Evolutionary conservation across 2,888 invertebrate species (phyloP).

Genomic region (Zygogramma bicolorata): DNA sequence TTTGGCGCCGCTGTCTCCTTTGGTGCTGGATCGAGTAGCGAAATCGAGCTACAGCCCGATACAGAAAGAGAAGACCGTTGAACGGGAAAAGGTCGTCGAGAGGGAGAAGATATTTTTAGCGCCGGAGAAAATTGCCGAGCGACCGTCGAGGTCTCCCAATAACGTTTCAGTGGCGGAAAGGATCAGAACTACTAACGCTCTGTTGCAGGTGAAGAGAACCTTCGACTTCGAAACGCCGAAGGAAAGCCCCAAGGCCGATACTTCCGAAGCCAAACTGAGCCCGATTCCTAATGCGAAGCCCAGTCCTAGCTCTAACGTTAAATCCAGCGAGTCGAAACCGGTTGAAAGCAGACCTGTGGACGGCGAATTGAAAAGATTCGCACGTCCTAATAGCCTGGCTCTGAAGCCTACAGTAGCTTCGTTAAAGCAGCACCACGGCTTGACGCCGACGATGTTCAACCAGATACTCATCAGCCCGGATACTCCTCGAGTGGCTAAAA

Average conservation of each 20-base stretch:
- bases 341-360: conserved; percentile 28
- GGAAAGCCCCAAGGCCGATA: conserved; percentile 24
- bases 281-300: conserved; percentile 1
- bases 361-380: conserved; percentile 74
- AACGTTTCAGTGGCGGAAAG: neutral
- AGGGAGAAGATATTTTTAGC: conserved; percentile 20
- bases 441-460: conserved; percentile 85
- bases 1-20: conserved; percentile 34
- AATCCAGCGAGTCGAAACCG: conserved; percentile 12
- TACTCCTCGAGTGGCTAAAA: conserved; percentile 90
- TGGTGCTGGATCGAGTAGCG: conserved; percentile 16
- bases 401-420: conserved; percentile 87
- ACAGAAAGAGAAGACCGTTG: neutral
- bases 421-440: conserved; percentile 84
- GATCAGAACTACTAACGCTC: neutral
- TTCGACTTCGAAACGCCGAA: conserved; percentile 12
- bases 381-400: conserved; percentile 85
- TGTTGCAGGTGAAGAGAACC: conserved; percentile 21
- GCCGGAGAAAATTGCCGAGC: conserved; percentile 30
- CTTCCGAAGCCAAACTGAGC: conserved; percentile 9
- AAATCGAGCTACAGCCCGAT: neutral
- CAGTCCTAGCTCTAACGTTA: neutral
- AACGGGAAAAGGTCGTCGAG: neutral
- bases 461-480: conserved; percentile 90
- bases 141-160: conserved; percentile 17